Conservation (phyloP, 2,113 vertebrate species). For the Neolamprologus cancellatus region DNA sequence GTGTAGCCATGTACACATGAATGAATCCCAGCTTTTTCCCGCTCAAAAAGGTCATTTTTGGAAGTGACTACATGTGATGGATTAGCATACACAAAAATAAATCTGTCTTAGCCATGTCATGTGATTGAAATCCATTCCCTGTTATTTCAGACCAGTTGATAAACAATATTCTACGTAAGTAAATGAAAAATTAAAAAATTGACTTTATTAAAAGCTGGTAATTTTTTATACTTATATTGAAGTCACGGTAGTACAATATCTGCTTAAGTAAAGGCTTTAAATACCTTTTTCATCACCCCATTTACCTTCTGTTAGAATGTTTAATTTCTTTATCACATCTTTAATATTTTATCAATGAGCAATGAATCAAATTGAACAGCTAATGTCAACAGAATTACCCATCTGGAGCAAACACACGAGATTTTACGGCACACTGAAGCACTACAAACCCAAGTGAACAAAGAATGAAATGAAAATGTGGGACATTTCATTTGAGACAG, state of each 20-base stretch:
- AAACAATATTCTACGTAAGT: background rate
- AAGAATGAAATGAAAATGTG: background rate
- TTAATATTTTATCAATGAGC: background rate
- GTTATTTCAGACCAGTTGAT: background rate
- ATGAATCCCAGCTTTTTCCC: background rate
- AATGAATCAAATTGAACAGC: background rate
- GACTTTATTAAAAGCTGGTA: background rate
- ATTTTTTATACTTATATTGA: background rate
- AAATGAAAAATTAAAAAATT: background rate
- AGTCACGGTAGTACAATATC: background rate
- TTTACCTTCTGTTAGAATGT: background rate
- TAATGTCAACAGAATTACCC: background rate
- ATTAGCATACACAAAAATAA: background rate
- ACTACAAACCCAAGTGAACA: background rate
- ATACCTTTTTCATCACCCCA: background rate
- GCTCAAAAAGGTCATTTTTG: background rate
- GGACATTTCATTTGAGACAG: background rate
- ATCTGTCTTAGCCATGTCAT: background rate
- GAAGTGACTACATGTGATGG: background rate
- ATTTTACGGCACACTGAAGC: background rate
- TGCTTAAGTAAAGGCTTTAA: background rate
- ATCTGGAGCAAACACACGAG: background rate
- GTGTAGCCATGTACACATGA: background rate
- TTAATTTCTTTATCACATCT: background rate
- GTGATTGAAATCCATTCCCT: background rate